Percentiles rank a stretch among this genome's conserved stretches.
phyloP scores from a whole-genome alignment of 2,797 vertebrate genomes.

The Phyllotis vaccarum region DNA sequence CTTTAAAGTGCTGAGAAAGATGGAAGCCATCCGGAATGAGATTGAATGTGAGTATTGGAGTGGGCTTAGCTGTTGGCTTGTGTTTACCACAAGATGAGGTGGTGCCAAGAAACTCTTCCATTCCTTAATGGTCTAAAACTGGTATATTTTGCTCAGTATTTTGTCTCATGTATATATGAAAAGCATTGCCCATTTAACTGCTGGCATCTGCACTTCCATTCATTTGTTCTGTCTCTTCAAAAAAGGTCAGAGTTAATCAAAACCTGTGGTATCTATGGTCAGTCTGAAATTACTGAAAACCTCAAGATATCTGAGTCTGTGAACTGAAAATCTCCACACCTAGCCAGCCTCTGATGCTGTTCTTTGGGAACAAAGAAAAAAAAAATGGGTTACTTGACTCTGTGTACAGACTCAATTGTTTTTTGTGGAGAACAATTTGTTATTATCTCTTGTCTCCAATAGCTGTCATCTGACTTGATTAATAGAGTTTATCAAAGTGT shows the following conservation, averaged over 20 bases:
- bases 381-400: constrained; percentile 66
- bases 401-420: constrained; percentile 30
- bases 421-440: constrained; percentile 69
- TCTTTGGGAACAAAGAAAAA: constrained; percentile 64
- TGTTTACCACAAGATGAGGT: background rate
- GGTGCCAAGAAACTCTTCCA: constrained; percentile 3
- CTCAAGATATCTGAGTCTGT: background rate
- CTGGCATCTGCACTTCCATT: constrained; percentile 27
- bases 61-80: background rate
- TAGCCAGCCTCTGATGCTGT: background rate
- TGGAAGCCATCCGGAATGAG: background rate
- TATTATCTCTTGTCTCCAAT: constrained; percentile 64
- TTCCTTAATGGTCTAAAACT: constrained; percentile 31
- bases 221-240: constrained; percentile 31
- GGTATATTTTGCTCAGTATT: constrained; percentile 42
- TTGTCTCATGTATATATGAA: constrained; percentile 25
- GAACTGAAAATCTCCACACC: constrained; percentile 15
- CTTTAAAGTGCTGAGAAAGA: background rate
- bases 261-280: background rate
- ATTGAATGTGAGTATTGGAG: background rate
- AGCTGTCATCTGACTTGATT: constrained; percentile 72
- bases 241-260: constrained; percentile 67
- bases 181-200: background rate
- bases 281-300: constrained; percentile 51
- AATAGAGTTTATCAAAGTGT: constrained; percentile 55